Evolutionary conservation across 1,140 invertebrate genomes (phyloP), one percentile per base, ranked within the genome.

Genomic region (Pomphorhynchus laevis): DNA sequence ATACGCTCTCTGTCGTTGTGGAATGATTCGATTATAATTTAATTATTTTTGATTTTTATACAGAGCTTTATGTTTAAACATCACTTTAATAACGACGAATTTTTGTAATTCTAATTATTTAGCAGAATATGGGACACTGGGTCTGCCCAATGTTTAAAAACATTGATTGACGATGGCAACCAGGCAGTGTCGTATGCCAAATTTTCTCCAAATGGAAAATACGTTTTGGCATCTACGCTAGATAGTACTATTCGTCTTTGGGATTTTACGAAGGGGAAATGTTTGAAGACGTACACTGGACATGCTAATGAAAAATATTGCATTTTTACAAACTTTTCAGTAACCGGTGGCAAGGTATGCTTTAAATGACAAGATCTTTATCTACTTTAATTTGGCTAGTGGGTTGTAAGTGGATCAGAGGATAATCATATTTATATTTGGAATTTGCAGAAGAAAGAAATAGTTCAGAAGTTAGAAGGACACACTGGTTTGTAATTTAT

Each of bases 331-430:
- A 98, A 95, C 59, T 98, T 98, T 56, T 95, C 84, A 38, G 82
- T 95, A 3, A 98, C 89, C 33, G 89, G 86, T 44, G 86, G 84
- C 55, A 95, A 93, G 67, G 76, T 77, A 56, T 55, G 53, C 43
- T 34, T 24, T 20, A 40, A 22, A 23, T 43, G 24, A 41, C 2
- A 17, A 12, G 9, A 16, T 18, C 22, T 22, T 23, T 17, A 48
- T 14, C 39, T 24, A 40, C 44, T 47, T 45, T 49, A 49, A 40
- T 29, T 50, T 46, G 60, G 63, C 32, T 55, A 82, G 74, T 98
- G 89, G 86, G 95, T 98, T 55, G 84, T 95, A 32, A 89, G 80
- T 37, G 89, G 89, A 12, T 93, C 84, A n/a, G 89, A 98, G 62
- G 89, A 98, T 55, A 82, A 89, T 53, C 67, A 82, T 63, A 80